phyloP scores from a whole-genome alignment of 2,888 invertebrate species.

The Scelioninae gen. 1 region DNA sequence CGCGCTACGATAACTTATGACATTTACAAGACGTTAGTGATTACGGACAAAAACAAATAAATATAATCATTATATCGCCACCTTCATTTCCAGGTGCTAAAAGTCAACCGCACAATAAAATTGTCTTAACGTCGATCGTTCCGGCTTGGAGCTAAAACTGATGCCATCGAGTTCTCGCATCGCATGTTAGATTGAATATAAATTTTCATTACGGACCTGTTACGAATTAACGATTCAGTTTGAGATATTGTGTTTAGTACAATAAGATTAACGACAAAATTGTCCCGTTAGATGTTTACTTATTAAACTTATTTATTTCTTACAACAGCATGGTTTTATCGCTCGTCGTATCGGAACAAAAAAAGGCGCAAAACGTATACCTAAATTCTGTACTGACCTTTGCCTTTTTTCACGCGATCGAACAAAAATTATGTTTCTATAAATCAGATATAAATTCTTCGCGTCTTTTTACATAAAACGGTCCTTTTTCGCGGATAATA shows the following conservation, averaged over 20 bases:
- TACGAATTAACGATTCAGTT: constrained; percentile 67
- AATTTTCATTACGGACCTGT: constrained; percentile 72
- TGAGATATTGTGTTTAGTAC: constrained; percentile 42
- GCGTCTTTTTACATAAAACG: background rate
- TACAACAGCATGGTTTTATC: constrained; percentile 1
- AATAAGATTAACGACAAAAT: constrained; percentile 35
- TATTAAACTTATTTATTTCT: constrained; percentile 27
- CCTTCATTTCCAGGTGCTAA: constrained; percentile 65
- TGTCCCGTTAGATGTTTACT: constrained; percentile 11
- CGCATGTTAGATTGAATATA: constrained; percentile 70
- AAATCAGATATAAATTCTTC: constrained; percentile 28
- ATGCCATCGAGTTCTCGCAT: constrained; percentile 68
- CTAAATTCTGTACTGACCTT: background rate
- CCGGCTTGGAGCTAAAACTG: constrained; percentile 70
- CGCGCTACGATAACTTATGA: background rate
- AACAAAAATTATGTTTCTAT: constrained; percentile 26
- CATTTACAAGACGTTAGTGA: background rate
- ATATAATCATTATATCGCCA: constrained; percentile 58
- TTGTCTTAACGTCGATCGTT: constrained; percentile 72
- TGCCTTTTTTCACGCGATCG: background rate
- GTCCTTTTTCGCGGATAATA: constrained; percentile 9
- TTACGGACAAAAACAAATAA: constrained; percentile 34
- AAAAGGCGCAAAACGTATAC: background rate
- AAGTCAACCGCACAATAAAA: constrained; percentile 73
- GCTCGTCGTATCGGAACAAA: background rate